Conservation (phyloP, 2,888 invertebrate species). For the Cancer borealis region DNA sequence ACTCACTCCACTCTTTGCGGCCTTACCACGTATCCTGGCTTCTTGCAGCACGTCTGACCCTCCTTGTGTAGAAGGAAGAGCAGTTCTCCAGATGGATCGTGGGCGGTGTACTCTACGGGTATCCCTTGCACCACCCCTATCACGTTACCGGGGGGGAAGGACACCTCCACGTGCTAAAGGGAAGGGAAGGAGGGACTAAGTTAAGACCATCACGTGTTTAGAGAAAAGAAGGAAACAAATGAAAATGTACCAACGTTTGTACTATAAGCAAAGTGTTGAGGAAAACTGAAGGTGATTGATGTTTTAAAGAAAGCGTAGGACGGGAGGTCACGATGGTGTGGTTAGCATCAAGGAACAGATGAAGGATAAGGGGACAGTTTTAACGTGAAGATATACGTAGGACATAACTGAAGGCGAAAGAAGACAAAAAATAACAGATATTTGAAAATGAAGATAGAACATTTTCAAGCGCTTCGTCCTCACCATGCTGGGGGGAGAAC, state of each 20-base stretch:
- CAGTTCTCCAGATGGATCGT: constrained; percentile 64
- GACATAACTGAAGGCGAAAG: neutral
- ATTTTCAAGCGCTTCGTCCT: neutral
- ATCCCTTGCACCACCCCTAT: constrained; percentile 65
- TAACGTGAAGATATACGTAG: no score
- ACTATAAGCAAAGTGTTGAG: no score
- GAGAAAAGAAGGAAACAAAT: neutral
- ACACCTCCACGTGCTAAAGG: constrained; percentile 65
- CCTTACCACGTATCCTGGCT: constrained; percentile 41
- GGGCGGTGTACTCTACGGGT: constrained; percentile 48
- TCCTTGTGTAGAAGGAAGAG: constrained; percentile 57
- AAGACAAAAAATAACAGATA: neutral
- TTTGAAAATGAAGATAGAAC: neutral
- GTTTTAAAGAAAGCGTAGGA: neutral
- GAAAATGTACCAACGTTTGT: neutral
- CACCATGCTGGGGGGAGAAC: constrained; percentile 50
- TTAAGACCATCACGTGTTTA: neutral
- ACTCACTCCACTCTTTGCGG: neutral
- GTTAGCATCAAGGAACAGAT: no score
- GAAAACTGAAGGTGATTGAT: neutral
- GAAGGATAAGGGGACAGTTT: no score
- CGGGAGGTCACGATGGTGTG: no score
- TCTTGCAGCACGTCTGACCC: constrained; percentile 14
- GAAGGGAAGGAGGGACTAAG: neutral
- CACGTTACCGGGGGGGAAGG: constrained; percentile 57